Base-by-base conservation (phyloP, 2,797 vertebrate genomes). In the Oreochromis grahami region DNA sequence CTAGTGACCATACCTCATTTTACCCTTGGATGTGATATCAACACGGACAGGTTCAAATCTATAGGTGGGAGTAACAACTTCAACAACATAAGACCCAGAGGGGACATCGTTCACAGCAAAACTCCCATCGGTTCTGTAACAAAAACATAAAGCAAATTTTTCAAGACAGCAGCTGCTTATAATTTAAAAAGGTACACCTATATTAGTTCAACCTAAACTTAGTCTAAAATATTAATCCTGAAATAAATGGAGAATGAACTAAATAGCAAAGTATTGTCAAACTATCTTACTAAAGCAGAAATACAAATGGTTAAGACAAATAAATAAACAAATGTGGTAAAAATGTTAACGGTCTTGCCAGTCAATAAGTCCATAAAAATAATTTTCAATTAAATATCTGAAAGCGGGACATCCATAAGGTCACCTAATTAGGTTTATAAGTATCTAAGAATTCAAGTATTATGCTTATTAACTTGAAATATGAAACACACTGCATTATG, bases 21-120 rank as follows among this genome's bases (percentile, higher is more conserved):
- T 99, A 36, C 99, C 99, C 94, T 99, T 99, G 79, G 99, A 98
- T 70, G 99, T 99, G 87, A 99, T 99, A 91, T 99, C 99, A 24
- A 99, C 98, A 93, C 99, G 96, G 29, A 98, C 96, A 0, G 98
- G 97, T 55, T 99, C 98, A 94, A 99, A 99, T 91, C 96, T 98
- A 83, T 97, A 97, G 53, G 96, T 96, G 36, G 98, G 98, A 12
- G 97, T 98, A 90, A 98, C 91, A 79, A 99, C 91, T 95, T 99
- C 98, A 60, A 99, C 97, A 14, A 99, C 98, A 0, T 99, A 99
- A 24, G 99, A 99, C 88, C 99, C 99, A 34, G 98, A 97, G 10
- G 98, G 98, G 80, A 99, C 96, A 88, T 99, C 98, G 55, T 99
- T 98, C 90, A 99, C 99, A n/a, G 97, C 97, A 84, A 99, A 99